Evolutionary conservation across 2,888 invertebrate genomes (phyloP), one percentile per base, ranked within the genome.

Genomic region (Therioaphis trifolii): DNA sequence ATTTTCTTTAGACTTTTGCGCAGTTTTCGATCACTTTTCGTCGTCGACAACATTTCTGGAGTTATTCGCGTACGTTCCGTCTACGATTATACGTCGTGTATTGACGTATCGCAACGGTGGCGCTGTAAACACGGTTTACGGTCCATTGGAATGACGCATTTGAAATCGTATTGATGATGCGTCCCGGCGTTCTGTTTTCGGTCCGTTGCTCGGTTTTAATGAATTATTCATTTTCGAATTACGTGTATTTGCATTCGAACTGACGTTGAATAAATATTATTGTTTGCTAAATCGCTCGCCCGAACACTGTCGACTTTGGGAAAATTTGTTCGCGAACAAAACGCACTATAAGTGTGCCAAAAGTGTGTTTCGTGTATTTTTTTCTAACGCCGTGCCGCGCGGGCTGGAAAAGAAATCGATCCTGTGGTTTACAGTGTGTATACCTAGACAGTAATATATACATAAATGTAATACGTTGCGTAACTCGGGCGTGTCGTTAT

Each of bases 161-260:
- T 72, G 49, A 52, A 72, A 72, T 72, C 12, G 9, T 71, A 49
- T 72, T 72, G 49, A 27, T 52, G 49, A 29, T 52, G 29, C 27
- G 4, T 18, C 1, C 14, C 43, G 5, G 29, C 29, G 49, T 72
- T 52, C 29, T 52, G 29, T 49, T 72, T 52, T n/a, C 72, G 49
- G 72, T 72, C 11, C 29, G 49, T 18, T 72, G 72, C 49, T 52
- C 29, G 24, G 14, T 49, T 24, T 27, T n/a, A n/a, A 52, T 29
- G 49, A 72, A 72, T 52, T 29, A 72, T 72, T 72, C 49, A 29
- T 72, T 49, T 29, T n/a, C 27, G n/a, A 49, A 72, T 72, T 72
- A 52, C 72, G n/a, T 12, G n/a, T 72, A 18, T 52, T 29, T 29
- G 49, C 18, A 18, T 71, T 49, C 24, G 11, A 27, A 72, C 29